A percentile compares a stretch with the other conserved stretches of the same genome.
Evolutionary conservation across 2,113 vertebrate species (phyloP).

Genomic region (Charina bottae): DNA sequence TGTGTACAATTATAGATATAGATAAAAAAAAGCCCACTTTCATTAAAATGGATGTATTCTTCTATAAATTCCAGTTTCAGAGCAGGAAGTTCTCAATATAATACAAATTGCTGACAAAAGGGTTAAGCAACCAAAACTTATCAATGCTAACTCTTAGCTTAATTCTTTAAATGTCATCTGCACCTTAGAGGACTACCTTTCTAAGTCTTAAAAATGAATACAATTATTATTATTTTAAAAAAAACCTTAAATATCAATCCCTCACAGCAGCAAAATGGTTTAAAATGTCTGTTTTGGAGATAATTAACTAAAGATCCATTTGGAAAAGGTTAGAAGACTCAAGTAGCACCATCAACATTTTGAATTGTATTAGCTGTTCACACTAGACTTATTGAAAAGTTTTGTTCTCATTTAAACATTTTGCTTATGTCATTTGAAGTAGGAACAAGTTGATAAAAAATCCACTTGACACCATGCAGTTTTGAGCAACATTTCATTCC

Average conservation of each 20-base stretch:
- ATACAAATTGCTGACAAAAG: slow-evolving; percentile 64
- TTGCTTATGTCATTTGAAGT: slow-evolving; percentile 46
- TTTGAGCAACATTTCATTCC: slow-evolving; percentile 20
- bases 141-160: slow-evolving; percentile 58
- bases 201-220: slow-evolving; percentile 67
- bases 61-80: slow-evolving; percentile 53
- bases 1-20: slow-evolving; percentile 21
- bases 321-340: slow-evolving; percentile 67
- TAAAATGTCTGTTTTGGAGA: slow-evolving; percentile 56
- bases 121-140: slow-evolving; percentile 64
- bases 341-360: slow-evolving; percentile 63
- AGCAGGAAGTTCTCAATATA: slow-evolving; percentile 53
- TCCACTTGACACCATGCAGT: slow-evolving; percentile 40
- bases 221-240: slow-evolving; percentile 42
- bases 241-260: slow-evolving; percentile 67
- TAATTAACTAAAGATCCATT: slow-evolving; percentile 66
- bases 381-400: slow-evolving; percentile 61
- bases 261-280: slow-evolving; percentile 53
- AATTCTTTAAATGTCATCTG: slow-evolving; percentile 70
- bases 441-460: slow-evolving; percentile 53
- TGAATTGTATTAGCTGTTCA: slow-evolving; percentile 60
- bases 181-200: slow-evolving; percentile 64
- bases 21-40: slow-evolving; percentile 30
- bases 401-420: slow-evolving; percentile 61
- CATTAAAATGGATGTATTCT: slow-evolving; percentile 48